These are phyloP conservation scores for Cathartes aura DNA, from an alignment of 2,113 vertebrate species.

Conservation along the genomic window DNA sequence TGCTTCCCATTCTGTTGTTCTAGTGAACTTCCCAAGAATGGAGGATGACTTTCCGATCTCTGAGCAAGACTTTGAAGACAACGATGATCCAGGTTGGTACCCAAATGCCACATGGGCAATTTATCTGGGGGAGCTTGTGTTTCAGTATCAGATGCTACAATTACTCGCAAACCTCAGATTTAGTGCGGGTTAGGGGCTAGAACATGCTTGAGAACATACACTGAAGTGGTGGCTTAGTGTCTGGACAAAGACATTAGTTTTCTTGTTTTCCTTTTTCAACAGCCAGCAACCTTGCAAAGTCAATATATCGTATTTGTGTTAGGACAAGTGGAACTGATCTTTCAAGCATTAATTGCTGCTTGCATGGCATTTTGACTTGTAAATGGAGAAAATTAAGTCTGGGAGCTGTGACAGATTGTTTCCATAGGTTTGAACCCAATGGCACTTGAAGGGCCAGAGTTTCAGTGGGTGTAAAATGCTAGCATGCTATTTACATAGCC, in stretches of 20 bases:
- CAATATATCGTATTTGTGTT: slow-evolving; percentile 55
- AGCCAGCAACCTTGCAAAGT: slow-evolving; percentile 9
- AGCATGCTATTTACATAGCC: not conserved
- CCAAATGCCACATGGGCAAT: not conserved
- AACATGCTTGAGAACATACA: not conserved
- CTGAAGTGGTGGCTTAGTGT: not conserved
- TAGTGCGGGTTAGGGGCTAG: not conserved
- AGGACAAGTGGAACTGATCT: slow-evolving; percentile 48
- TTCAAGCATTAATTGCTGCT: slow-evolving; percentile 44
- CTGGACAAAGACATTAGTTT: not conserved
- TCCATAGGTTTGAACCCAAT: not conserved
- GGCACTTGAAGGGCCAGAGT: not conserved
- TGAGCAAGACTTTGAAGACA: slow-evolving; percentile 73
- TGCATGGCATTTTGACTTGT: slow-evolving; percentile 35
- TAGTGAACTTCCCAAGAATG: slow-evolving; percentile 75
- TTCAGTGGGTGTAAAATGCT: not conserved
- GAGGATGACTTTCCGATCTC: slow-evolving; percentile 65
- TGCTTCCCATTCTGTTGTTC: slow-evolving; percentile 61
- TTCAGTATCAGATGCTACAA: not conserved
- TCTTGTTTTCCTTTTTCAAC: slow-evolving; percentile 17
- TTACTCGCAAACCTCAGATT: not conserved
- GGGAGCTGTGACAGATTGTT: slow-evolving; percentile 6
- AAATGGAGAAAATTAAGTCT: slow-evolving; percentile 44
- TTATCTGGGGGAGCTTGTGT: not conserved
- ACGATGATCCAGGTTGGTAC: slow-evolving; percentile 71